Evolutionary conservation across 1,140 invertebrate species (phyloP), one percentile per base, ranked within the genome.

Genomic region (Notospermus geniculatus): DNA sequence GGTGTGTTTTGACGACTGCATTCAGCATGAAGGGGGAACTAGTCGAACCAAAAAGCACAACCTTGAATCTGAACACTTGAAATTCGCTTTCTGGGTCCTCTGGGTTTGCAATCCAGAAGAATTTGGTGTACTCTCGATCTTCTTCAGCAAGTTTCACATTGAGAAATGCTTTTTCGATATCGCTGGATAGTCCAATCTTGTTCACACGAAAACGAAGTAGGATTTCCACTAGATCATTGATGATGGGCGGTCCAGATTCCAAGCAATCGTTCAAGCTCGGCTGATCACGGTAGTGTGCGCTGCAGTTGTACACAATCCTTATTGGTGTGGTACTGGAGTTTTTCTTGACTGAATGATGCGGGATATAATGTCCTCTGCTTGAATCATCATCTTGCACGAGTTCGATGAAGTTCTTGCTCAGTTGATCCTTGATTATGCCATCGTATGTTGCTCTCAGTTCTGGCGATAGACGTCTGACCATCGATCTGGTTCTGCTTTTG

Each of bases 141-240:
- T 23, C 22, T 11, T 53, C 11, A 23, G 17, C 17, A 7, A 53
- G 9, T 23, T 22, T 9, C 11, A 53, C 25, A 9, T 53, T 11
- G 9, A 13, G 22, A 23, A 53, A 53, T 11, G 50, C 50, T 53
- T 53, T 53, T 53, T 53, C 50, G 11, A 53, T 53, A 23, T 53
- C 50, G 11, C 11, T 23, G 25, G 50, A 11, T 9, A 53, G 17
- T 9, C 9, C 50, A 22, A 13, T 9, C 9, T 53, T 53, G 22
- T 53, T 17, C 9, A 53, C 11, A 11, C 11, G 50, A 53, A 53
- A 53, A 11, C 50, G 9, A n/a, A 53, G 25, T 11, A 53, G 22
- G 22, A 53, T 53, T 11, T 9, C 50, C 11, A 11, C 11, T n/a
- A 53, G 50, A 23, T 53, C 50, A 53, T 53, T 53, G 22, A 53